Evolutionary conservation across 2,888 invertebrate genomes (phyloP), one percentile per base, ranked within the genome.

Genomic region (Bedellia somnulentella): DNA sequence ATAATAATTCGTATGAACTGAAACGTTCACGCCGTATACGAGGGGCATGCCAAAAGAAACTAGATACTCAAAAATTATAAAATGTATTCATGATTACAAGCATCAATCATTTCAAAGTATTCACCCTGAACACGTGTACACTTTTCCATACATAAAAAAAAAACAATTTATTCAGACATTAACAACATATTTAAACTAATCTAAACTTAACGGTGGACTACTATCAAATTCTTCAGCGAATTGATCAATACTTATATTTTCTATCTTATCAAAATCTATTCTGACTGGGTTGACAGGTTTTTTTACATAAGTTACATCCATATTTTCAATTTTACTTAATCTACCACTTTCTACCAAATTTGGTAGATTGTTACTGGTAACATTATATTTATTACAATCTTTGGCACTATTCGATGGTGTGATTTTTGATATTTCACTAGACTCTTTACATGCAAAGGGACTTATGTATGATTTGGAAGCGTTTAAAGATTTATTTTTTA

Each of bases 141-240:
- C n/a, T n/a, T n/a, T n/a, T n/a, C n/a, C n/a, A n/a, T n/a, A n/a
- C n/a, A n/a, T n/a, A n/a, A n/a, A n/a, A n/a, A n/a, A n/a, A n/a
- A n/a, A n/a, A n/a, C n/a, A n/a, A n/a, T n/a, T n/a, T n/a, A n/a
- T n/a, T n/a, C n/a, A n/a, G n/a, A n/a, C n/a, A n/a, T n/a, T n/a
- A n/a, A n/a, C n/a, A n/a, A n/a, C n/a, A n/a, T n/a, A n/a, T n/a
- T n/a, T n/a, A n/a, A n/a, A n/a, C n/a, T n/a, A n/a, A n/a, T 71
- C 71, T 38, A 73, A 54, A 33, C 73, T 73, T 14, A 73, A 50
- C 22, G 73, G 73, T 18, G 66, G 71, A 48, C 73, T n/a, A n/a
- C n/a, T 47, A 25, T 71, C 70, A 40, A 71, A 68, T 3, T 70
- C 66, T 30, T 66, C 73, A 13, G 52, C 61, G 40, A 71, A 71